Base-by-base conservation (phyloP, 1,140 invertebrate genomes). In the Periplaneta americana region DNA sequence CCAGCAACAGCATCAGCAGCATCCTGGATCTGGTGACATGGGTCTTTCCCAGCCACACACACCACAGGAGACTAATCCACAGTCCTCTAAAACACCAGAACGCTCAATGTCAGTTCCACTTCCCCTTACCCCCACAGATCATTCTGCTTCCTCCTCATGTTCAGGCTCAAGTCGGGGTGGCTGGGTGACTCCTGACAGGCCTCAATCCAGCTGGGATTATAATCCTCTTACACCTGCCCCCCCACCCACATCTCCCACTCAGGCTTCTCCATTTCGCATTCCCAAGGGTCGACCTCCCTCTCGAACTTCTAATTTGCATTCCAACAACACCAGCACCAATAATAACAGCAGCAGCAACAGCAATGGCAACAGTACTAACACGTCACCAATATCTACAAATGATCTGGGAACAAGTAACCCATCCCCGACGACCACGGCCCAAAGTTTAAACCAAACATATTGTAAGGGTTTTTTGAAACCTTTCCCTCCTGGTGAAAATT, bases 241-340 rank as follows among this genome's bases (percentile, higher is more conserved):
- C n/a, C 32, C 83, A 17, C 74, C 78, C 9, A 31, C 82, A n/a
- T 78, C 83, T 11, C 74, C 79, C 31, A 83, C 78, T 34, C 82
- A 78, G 83, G 90, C 90, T 35, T 89, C 90, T 13, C 88, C 92
- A 3, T 93, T 93, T 84, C 88, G 92, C 84, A 91, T 93, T 3
- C 92, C 92, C 4, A 93, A 91, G 86, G 92, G 92, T 5, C 89
- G 92, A 84, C 92, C 92, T 32, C 92, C 92, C 15, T 93, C 93
- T 0, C 88, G 92, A 80, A 91, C 91, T 28, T 28, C 80, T 33
- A 80, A 74, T 34, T 1, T 39, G 6, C 79, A 80, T 80, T 80
- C 79, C 39, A 80, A 9, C 48, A 66, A 28, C n/a, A 28, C 22
- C n/a, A 66, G 34, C 66, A 74, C 17, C 35, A 34, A 22, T 37